Percentiles rank a stretch among this genome's conserved stretches.
These are phyloP conservation scores for Drosophila tristis DNA, from an alignment of 1,140 invertebrate genomes.

Conservation along the genomic window DNA sequence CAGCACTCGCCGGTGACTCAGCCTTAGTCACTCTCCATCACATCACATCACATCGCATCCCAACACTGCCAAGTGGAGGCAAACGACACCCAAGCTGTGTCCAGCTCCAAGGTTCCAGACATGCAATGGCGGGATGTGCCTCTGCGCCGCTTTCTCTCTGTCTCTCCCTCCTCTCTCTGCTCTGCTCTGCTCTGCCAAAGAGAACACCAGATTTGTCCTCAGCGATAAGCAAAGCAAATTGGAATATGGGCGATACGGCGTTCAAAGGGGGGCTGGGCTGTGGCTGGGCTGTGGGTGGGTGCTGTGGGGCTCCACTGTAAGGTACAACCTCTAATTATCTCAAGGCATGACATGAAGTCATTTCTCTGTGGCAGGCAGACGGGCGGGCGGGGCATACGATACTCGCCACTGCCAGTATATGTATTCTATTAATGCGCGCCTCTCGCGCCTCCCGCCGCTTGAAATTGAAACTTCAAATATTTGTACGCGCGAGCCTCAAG, in stretches of 20 bases:
- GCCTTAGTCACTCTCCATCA: slow-evolving; percentile 35
- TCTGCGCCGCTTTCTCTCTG: not conserved
- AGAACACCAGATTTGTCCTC: slow-evolving; percentile 41
- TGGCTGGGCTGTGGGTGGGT: not conserved
- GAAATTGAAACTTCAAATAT: slow-evolving; percentile 82
- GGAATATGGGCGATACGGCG: not conserved
- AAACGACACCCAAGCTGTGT: slow-evolving; percentile 57
- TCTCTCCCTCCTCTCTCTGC: not conserved
- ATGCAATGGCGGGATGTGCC: slow-evolving; percentile 43
- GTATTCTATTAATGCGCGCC: slow-evolving; percentile 57
- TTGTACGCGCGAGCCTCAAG: slow-evolving; percentile 55
- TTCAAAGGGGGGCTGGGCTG: not conserved
- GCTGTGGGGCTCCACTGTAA: not conserved
- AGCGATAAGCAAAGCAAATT: slow-evolving; percentile 43
- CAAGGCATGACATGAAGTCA: slow-evolving; percentile 80
- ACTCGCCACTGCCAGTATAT: not conserved
- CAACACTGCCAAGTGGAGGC: slow-evolving; percentile 46
- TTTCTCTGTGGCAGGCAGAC: slow-evolving; percentile 49
- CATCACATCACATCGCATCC: too few species aligned
- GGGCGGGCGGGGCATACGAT: too few species aligned
- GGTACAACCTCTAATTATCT: slow-evolving; percentile 79
- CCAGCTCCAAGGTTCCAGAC: slow-evolving; percentile 30
- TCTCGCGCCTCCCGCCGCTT: slow-evolving; percentile 25
- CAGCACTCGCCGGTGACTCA: slow-evolving; percentile 56
- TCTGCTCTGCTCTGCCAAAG: not conserved